These are phyloP conservation scores for Empis livida DNA, from an alignment of 2,888 invertebrate genomes.

Conservation along the genomic window DNA sequence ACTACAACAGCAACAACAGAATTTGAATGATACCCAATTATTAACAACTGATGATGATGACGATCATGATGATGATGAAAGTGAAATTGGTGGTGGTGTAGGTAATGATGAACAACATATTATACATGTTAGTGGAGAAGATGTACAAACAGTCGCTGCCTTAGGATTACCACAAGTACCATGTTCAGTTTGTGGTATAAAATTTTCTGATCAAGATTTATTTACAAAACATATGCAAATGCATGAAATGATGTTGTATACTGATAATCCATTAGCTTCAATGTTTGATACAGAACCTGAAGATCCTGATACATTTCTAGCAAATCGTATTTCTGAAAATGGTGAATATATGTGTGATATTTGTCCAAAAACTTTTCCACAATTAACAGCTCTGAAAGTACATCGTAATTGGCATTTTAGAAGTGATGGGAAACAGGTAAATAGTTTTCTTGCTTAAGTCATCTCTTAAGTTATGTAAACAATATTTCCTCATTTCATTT, in stretches of 20 bases:
- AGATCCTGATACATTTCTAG: slow-evolving; percentile 31
- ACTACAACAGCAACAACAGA: slow-evolving; percentile 14
- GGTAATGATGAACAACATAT: slow-evolving; percentile 8
- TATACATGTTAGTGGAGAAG: slow-evolving; percentile 12
- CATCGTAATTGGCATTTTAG: slow-evolving; percentile 39
- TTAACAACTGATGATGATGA: slow-evolving; percentile 19
- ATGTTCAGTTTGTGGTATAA: slow-evolving; percentile 32
- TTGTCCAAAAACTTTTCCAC: slow-evolving; percentile 33
- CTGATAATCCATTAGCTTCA: slow-evolving; percentile 32
- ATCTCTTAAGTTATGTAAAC: not conserved
- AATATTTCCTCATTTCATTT: not conserved
- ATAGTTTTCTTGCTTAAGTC: slow-evolving; percentile 12
- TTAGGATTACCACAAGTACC: slow-evolving; percentile 27
- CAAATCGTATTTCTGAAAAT: slow-evolving; percentile 31
- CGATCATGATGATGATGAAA: slow-evolving; percentile 13
- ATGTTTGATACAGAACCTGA: slow-evolving; percentile 35
- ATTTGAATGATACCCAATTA: not conserved
- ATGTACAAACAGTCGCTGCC: slow-evolving; percentile 9
- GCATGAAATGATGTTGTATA: slow-evolving; percentile 33
- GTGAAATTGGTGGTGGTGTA: slow-evolving; percentile 16
- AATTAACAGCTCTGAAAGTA: slow-evolving; percentile 35
- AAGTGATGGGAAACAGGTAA: slow-evolving; percentile 38
- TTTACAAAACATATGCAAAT: slow-evolving; percentile 33
- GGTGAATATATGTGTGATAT: slow-evolving; percentile 36
- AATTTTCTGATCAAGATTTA: slow-evolving; percentile 32